phyloP scores from a whole-genome alignment of 1,140 invertebrate species.

The Venustaconcha ellipsiformis region DNA sequence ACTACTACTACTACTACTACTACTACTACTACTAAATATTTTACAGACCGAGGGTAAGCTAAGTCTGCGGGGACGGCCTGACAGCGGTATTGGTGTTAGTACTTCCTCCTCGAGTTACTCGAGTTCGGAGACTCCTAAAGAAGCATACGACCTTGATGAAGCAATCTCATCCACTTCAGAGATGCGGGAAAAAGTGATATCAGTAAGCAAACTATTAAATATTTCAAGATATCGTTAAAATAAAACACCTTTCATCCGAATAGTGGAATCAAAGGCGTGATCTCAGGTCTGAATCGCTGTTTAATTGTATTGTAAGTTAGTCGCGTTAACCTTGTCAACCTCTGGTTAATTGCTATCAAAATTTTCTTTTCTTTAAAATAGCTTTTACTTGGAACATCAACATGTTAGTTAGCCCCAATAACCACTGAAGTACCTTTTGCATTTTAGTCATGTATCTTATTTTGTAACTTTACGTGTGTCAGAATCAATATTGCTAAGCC shows the following conservation, averaged over 20 bases:
- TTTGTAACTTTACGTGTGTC: too few species aligned
- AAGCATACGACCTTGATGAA: slow-evolving; percentile 47
- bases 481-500: too few species aligned
- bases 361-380: too few species aligned
- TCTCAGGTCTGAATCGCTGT: background rate
- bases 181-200: slow-evolving; percentile 39
- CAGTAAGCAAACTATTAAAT: slow-evolving; percentile 19
- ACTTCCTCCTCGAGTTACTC: slow-evolving; percentile 59
- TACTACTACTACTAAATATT: background rate
- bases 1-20: too few species aligned
- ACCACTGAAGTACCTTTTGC: too few species aligned
- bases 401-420: too few species aligned
- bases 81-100: slow-evolving; percentile 55
- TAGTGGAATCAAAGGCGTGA: background rate
- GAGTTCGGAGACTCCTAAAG: slow-evolving; percentile 47
- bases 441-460: too few species aligned
- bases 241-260: background rate
- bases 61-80: slow-evolving; percentile 47
- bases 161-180: slow-evolving; percentile 43
- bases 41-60: slow-evolving; percentile 34
- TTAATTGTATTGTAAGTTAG: background rate
- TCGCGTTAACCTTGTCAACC: too few species aligned
- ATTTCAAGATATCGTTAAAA: background rate
- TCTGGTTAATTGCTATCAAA: too few species aligned
- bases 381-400: too few species aligned